phyloP scores from a whole-genome alignment of 1,140 invertebrate genomes.

The Orussus abietinus region DNA sequence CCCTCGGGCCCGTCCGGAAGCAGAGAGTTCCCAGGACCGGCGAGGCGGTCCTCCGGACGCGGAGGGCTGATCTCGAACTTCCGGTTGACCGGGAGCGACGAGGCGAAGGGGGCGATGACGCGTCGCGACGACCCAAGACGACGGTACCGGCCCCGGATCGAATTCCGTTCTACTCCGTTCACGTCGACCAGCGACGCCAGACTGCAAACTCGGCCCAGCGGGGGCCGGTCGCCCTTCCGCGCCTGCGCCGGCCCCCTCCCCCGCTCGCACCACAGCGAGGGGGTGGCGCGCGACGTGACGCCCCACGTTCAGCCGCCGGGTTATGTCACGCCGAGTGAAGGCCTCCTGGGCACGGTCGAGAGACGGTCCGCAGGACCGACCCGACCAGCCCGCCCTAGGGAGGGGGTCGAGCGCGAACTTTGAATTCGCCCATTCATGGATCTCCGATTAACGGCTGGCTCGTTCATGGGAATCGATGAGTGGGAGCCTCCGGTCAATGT shows the following conservation, averaged over 20 bases:
- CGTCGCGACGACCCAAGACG: not conserved
- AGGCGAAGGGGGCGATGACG: not conserved
- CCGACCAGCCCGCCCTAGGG: too few species aligned
- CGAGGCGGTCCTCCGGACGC: too few species aligned
- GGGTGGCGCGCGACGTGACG: not conserved
- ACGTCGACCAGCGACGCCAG: conserved; percentile 48
- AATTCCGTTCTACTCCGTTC: conserved; percentile 25
- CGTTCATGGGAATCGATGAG: too few species aligned
- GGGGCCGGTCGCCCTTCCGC: conserved; percentile 19
- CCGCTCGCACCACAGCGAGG: conserved; percentile 1
- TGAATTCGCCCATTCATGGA: too few species aligned
- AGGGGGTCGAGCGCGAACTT: too few species aligned
- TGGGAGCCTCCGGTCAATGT: too few species aligned
- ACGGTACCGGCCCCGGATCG: not conserved
- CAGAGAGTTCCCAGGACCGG: too few species aligned
- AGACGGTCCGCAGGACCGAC: too few species aligned
- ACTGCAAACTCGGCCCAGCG: conserved; percentile 32
- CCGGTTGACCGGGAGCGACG: not conserved
- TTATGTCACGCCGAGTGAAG: not conserved
- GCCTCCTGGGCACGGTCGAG: not conserved
- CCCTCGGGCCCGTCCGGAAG: too few species aligned
- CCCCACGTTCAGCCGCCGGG: not conserved
- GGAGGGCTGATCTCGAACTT: too few species aligned
- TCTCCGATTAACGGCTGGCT: too few species aligned
- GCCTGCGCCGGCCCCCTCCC: conserved; percentile 6